phyloP scores from a whole-genome alignment of 2,113 vertebrate species.

The Leuciscus idus region DNA sequence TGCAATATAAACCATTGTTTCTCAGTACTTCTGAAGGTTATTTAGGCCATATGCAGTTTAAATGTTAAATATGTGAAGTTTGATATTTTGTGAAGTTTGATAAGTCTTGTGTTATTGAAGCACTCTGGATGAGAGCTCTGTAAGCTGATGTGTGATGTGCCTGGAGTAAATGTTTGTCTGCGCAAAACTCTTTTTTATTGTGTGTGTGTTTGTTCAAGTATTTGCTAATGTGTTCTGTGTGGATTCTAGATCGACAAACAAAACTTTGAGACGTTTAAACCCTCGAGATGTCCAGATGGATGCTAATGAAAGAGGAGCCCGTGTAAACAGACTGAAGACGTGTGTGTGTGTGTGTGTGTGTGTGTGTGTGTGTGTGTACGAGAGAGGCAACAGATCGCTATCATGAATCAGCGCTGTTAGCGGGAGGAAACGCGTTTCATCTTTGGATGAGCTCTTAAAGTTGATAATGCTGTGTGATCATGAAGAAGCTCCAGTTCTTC shows the following conservation, averaged over 20 bases:
- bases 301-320: not conserved
- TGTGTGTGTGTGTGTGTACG: too few relatives aligned
- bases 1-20: too few relatives aligned
- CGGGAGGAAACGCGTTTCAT: not conserved
- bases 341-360: not conserved
- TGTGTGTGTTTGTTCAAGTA: not conserved
- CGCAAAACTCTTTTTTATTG: not conserved
- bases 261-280: not conserved
- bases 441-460: too few relatives aligned
- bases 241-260: not conserved
- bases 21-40: too few relatives aligned
- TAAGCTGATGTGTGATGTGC: too few relatives aligned
- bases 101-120: too few relatives aligned
- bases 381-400: not conserved
- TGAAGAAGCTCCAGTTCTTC: too few relatives aligned
- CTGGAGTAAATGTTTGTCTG: not conserved
- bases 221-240: not conserved
- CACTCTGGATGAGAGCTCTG: too few relatives aligned
- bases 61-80: too few relatives aligned
- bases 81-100: too few relatives aligned
- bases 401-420: not conserved
- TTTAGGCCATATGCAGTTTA: too few relatives aligned
- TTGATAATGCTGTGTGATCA: too few relatives aligned
- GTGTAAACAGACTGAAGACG: not conserved
- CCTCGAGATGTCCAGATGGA: not conserved